Evolutionary conservation across 2,113 vertebrate genomes (phyloP), one percentile per base, ranked within the genome.

Genomic region (Pelmatolapia mariae): DNA sequence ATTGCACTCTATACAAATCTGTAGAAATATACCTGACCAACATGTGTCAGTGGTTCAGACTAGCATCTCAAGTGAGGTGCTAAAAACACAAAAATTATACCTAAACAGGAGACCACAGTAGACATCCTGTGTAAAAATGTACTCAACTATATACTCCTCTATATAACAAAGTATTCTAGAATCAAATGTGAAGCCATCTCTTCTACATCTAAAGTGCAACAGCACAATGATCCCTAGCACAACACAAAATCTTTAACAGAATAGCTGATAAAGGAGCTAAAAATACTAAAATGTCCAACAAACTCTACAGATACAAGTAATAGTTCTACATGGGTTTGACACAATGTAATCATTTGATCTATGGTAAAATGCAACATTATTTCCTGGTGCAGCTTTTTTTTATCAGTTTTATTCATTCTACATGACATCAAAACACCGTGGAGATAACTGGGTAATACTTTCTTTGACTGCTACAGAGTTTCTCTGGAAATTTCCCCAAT

Each of bases 371-470:
- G 5, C 68, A 76, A 18, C 24, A 19, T 26, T 29, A 29, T 3
- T 76, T 26, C 43, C 26, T 50, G 43, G 4, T 78, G 10, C 4
- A 50, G 4, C 43, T 50, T 78, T 78, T 10, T 45, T 19, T 0
- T 33, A 45, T 45, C 13, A 0, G 3, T 31, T 76, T 7, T 76
- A 47, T 76, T 29, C 24, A 11, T 1, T 2, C 24, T 78, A 31
- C 24, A 31, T 31, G 7, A 31, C 0, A 12, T 12, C 15, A 50
- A 78, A 78, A 50, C 71, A 78, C 6, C 0, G 0, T 19, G 0
- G 71, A 78, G 71, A 29, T 31, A 47, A 31, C 2, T 78, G 71
- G 24, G 22, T 76, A 0, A 76, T 19, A 9, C 40, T 50, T 24
- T 1, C 24, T 50, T 78, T 5, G 26, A 50, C 24, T 12, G 1